Base-by-base conservation (phyloP, 2,113 vertebrate species). In the Saccopteryx leptura region DNA sequence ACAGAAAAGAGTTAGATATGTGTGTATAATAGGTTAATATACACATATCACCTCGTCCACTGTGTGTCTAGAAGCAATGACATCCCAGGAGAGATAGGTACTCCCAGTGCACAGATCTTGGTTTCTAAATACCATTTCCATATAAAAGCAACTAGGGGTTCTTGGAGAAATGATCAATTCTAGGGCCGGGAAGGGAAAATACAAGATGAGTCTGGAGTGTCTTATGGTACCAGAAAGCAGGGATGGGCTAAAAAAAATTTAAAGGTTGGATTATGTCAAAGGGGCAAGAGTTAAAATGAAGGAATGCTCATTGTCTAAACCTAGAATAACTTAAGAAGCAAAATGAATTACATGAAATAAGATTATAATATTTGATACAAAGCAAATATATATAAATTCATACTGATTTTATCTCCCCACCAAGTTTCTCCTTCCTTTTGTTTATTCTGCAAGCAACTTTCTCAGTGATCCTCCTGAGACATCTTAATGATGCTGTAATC, bases 71-170 rank as follows among this genome's bases (percentile, higher is more conserved):
- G 63, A 80, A 88, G 50, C 17, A 79, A 9, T 69, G 28, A 66
- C 18, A 24, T 39, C 18, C 14, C 31, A 68, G 58, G 56, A 90
- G 66, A 89, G 48, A 90, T 12, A 33, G 28, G 23, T 6, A 75
- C n/a, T 48, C 0, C 19, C 39, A 33, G 39, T 54, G 10, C 10
- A 80, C 33, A 71, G 33, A 78, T 63, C 31, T 93, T 78, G 56
- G 11, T 85, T 94, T 90, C 23, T 54, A 79, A 92, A 80, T 69
- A 24, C 68, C 39, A 39, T 87, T 90, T 80, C 61, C n/a, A 52
- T 75, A 39, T 56, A 24, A 31, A 90, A 5, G 12, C 21, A 93
- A 4, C 39, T 15, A 60, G 69, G 26, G 18, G 3, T 78, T 48
- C 39, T 90, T 87, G 48, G 54, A 85, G 33, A 90, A 86, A 52